Conservation (phyloP, 2,888 invertebrate genomes). For the Melikaiella ostensackeni region DNA sequence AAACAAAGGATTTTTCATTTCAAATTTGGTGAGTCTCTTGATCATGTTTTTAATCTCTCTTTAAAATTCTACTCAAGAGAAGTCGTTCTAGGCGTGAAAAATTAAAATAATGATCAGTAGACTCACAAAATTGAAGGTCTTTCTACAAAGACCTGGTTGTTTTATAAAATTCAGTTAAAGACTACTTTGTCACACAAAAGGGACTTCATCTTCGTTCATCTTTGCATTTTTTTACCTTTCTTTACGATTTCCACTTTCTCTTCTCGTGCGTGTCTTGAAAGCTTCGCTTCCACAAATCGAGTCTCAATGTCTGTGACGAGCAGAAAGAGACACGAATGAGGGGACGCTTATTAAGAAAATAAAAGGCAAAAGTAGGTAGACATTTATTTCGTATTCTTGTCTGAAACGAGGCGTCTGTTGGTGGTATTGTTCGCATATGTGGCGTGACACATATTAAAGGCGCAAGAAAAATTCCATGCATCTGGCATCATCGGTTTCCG, state of each 20-base stretch:
- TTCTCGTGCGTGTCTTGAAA: not conserved
- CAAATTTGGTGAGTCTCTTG: too few species aligned
- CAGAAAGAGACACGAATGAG: constrained; percentile 31
- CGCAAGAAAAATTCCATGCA: constrained; percentile 47
- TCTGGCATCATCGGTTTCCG: constrained; percentile 56
- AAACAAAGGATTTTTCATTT: too few species aligned
- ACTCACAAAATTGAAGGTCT: not conserved
- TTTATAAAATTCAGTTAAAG: not conserved
- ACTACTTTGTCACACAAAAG: not conserved
- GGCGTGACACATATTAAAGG: constrained; percentile 40
- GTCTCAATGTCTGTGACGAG: constrained; percentile 28
- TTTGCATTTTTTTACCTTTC: not conserved
- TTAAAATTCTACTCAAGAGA: too few species aligned
- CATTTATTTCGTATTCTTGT: constrained; percentile 45
- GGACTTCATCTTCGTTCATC: not conserved
- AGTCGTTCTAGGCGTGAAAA: too few species aligned
- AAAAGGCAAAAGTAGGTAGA: constrained; percentile 41
- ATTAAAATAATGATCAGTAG: too few species aligned
- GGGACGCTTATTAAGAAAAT: constrained; percentile 34
- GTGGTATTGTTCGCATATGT: constrained; percentile 41
- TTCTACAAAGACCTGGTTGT: not conserved
- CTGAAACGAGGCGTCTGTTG: constrained; percentile 41
- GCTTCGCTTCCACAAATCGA: not conserved
- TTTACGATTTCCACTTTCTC: not conserved
- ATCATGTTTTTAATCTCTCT: too few species aligned